phyloP scores from a whole-genome alignment of 2,888 invertebrate species.

The Thera obeliscata region DNA sequence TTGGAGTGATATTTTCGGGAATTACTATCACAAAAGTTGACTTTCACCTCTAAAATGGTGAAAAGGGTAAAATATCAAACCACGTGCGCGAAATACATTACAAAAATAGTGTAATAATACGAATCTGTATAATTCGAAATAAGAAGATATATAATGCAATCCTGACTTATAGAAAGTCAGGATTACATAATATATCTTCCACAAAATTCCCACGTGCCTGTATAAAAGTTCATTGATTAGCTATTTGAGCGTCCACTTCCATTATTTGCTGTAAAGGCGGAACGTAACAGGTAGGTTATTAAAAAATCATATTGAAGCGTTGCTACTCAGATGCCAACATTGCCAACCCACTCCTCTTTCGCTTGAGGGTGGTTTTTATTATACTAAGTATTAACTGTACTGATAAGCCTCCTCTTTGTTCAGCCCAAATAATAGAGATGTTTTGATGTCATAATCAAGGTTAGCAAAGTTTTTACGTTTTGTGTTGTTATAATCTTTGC shows the following conservation, averaged over 20 bases:
- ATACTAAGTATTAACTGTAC: slow-evolving; percentile 54
- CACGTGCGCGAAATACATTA: too few relatives aligned
- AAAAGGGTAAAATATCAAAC: too few relatives aligned
- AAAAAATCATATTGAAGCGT: slow-evolving; percentile 43
- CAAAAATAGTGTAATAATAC: too few relatives aligned
- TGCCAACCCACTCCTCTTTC: slow-evolving; percentile 45
- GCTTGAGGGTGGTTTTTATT: slow-evolving; percentile 52
- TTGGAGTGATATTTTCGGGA: too few relatives aligned
- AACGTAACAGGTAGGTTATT: slow-evolving; percentile 43
- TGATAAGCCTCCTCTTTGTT: slow-evolving; percentile 67
- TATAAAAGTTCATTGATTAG: slow-evolving; percentile 18
- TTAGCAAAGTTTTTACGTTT: slow-evolving; percentile 60
- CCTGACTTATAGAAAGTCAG: too few relatives aligned
- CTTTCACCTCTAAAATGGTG: too few relatives aligned
- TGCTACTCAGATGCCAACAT: slow-evolving; percentile 41
- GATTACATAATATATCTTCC: neutral
- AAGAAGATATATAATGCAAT: neutral
- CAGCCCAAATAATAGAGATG: slow-evolving; percentile 54
- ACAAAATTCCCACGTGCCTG: slow-evolving; percentile 10
- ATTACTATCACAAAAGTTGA: too few relatives aligned
- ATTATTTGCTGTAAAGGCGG: slow-evolving; percentile 37
- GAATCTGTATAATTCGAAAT: neutral
- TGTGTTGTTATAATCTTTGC: slow-evolving; percentile 31
- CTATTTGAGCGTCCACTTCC: slow-evolving; percentile 29
- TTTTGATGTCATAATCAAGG: slow-evolving; percentile 67